phyloP scores from a whole-genome alignment of 2,888 invertebrate genomes.

The Hydropsyche betteni region DNA sequence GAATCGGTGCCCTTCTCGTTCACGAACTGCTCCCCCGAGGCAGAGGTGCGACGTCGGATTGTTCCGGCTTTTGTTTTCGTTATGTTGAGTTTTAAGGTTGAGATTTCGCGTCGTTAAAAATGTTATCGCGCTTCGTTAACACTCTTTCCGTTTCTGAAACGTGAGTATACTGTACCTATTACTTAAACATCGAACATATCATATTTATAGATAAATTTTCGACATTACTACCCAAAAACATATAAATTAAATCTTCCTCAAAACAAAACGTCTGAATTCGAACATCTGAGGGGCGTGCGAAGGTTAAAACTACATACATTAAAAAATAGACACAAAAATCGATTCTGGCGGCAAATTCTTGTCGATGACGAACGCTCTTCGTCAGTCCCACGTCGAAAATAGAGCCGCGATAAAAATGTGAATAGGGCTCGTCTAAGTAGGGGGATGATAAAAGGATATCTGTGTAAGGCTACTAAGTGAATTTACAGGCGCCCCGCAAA shows the following conservation, averaged over 20 bases:
- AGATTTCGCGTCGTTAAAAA: neutral
- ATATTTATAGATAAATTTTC: too few species aligned
- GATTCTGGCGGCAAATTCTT: too few species aligned
- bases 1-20: conserved; percentile 15
- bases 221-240: too few species aligned
- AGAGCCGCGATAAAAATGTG: conserved; percentile 38
- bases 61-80: neutral
- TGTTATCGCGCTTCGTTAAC: neutral
- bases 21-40: neutral
- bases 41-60: neutral
- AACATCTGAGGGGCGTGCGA: too few species aligned
- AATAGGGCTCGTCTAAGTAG: conserved; percentile 37
- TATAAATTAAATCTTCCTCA: too few species aligned
- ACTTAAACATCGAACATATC: too few species aligned
- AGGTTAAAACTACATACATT: too few species aligned
- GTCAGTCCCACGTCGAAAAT: conserved; percentile 4
- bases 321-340: too few species aligned
- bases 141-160: conserved; percentile 11
- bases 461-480: conserved; percentile 51
- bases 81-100: neutral
- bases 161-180: neutral
- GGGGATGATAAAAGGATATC: conserved; percentile 51
- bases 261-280: too few species aligned
- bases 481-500: conserved; percentile 45
- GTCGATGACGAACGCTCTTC: neutral